A percentile compares a stretch with the other conserved stretches of the same genome.
phyloP scores from a whole-genome alignment of 1,140 invertebrate genomes.

The Tribolium castaneum region DNA sequence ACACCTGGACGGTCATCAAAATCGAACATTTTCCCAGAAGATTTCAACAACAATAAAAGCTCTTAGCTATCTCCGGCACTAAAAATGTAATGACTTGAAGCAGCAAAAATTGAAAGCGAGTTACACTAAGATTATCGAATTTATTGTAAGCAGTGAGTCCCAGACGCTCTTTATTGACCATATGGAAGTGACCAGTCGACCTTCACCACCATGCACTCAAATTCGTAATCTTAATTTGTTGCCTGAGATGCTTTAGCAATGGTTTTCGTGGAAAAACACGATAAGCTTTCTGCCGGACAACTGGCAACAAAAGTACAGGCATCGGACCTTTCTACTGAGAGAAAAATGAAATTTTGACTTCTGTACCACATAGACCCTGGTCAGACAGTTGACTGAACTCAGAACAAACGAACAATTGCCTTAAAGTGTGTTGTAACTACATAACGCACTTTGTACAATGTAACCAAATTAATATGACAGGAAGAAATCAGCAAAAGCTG shows the following conservation, averaged over 20 bases:
- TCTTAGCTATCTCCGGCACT: neutral
- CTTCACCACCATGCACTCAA: neutral
- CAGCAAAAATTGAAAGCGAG: slow-evolving; percentile 7
- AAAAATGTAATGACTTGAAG: slow-evolving; percentile 6
- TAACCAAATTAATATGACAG: no score
- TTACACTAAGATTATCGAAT: slow-evolving; percentile 8
- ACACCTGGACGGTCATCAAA: neutral
- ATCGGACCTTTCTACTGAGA: neutral
- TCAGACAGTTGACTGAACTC: no score
- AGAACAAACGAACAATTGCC: no score
- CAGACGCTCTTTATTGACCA: slow-evolving; percentile 10
- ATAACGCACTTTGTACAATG: no score
- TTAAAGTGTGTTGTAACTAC: no score
- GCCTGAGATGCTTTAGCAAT: neutral
- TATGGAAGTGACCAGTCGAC: slow-evolving; percentile 3
- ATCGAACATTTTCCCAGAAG: neutral
- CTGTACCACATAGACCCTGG: no score
- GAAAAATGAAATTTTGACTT: no score
- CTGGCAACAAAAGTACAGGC: neutral
- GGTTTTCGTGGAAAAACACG: neutral
- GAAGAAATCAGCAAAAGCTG: no score
- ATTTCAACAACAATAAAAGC: neutral
- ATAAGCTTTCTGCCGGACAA: neutral
- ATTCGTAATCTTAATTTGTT: slow-evolving; percentile 15
- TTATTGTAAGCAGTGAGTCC: neutral